Conservation (phyloP, 2,888 invertebrate species). For the Camptogramma bilineatum region DNA sequence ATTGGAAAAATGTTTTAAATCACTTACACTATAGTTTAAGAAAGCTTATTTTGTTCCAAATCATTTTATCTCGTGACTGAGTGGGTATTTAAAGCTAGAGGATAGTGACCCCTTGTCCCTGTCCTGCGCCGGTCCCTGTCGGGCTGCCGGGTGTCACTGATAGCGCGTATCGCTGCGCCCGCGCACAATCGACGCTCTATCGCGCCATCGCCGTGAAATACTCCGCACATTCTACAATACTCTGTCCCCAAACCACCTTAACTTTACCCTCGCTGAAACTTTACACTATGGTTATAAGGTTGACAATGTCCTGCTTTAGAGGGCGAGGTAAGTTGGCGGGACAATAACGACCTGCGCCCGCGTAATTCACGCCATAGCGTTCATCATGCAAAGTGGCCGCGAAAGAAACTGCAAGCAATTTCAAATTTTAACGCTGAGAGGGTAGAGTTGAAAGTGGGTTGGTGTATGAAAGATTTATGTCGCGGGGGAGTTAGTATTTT, state of each 20-base stretch:
- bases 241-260: conserved; percentile 34
- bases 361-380: conserved; percentile 82
- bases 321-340: conserved; percentile 33
- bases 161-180: conserved; percentile 70
- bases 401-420: conserved; percentile 37
- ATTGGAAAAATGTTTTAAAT: too few relatives aligned
- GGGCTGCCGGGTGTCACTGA: conserved; percentile 58
- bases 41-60: background rate
- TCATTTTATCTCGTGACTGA: background rate
- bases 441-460: conserved; percentile 40
- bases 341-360: conserved; percentile 75
- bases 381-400: conserved; percentile 80
- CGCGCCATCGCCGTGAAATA: conserved; percentile 81
- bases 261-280: conserved; percentile 32
- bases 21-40: background rate
- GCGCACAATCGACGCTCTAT: conserved; percentile 71
- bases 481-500: conserved; percentile 67
- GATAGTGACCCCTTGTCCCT: background rate
- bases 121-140: conserved; percentile 40
- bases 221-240: conserved; percentile 68
- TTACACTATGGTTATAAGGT: conserved; percentile 37
- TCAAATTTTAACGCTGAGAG: conserved; percentile 37
- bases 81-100: background rate
- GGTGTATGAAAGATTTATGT: conserved; percentile 57
- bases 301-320: conserved; percentile 17